Conservation (phyloP, 2,797 vertebrate genomes). For the Mycteria americana region DNA sequence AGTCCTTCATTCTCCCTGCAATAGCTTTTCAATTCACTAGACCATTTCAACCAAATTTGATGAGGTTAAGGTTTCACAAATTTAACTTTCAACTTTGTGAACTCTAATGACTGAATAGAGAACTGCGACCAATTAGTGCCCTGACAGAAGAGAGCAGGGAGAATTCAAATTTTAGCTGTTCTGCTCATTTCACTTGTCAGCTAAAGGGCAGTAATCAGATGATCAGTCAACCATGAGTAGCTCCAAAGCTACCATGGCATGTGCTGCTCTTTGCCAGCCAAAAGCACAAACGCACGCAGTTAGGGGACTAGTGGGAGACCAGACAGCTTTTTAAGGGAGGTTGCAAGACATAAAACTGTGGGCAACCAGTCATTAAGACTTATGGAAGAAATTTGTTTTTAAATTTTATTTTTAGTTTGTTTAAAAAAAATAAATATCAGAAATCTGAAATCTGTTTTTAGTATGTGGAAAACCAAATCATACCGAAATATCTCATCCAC, state of each 20-base stretch:
- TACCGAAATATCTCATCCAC: background rate
- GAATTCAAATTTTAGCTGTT: slow-evolving; percentile 2
- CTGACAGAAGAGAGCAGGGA: background rate
- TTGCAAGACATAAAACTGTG: background rate
- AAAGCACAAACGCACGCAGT: background rate
- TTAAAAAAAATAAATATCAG: background rate
- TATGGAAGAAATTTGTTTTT: background rate
- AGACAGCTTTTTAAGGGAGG: background rate
- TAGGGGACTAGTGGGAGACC: background rate
- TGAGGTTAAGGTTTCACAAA: slow-evolving; percentile 20
- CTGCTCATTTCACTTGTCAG: background rate
- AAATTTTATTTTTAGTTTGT: background rate
- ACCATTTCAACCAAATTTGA: slow-evolving; percentile 10
- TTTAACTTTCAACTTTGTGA: slow-evolving; percentile 12
- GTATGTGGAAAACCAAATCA: background rate
- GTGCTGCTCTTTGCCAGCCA: background rate
- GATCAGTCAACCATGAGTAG: background rate
- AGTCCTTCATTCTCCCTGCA: background rate
- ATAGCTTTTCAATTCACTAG: background rate
- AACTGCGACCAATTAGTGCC: background rate
- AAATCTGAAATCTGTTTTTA: background rate
- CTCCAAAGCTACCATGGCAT: background rate
- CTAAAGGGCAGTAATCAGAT: slow-evolving; percentile 17
- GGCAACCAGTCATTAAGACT: background rate
- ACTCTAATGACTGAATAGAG: background rate